Conservation (phyloP, 2,113 vertebrate genomes). For the Amia ocellicauda region DNA sequence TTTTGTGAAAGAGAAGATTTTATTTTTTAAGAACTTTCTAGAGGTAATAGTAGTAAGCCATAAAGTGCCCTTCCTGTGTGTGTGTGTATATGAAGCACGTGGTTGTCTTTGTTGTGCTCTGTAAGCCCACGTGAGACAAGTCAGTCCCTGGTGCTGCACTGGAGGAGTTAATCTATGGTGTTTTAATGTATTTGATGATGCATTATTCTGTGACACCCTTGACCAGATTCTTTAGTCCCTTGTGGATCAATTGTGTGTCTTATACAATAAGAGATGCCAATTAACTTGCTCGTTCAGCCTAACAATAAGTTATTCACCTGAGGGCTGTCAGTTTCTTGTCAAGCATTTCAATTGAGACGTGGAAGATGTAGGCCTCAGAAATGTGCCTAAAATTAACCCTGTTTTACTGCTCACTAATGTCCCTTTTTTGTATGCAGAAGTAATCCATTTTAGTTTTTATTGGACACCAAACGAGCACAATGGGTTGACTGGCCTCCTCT, state of each 20-base stretch:
- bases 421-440: too few relatives aligned
- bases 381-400: background rate
- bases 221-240: background rate
- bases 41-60: too few relatives aligned
- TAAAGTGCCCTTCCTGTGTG: too few relatives aligned
- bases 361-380: background rate
- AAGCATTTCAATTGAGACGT: background rate
- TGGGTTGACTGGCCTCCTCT: too few relatives aligned
- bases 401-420: background rate
- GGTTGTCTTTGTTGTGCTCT: too few relatives aligned
- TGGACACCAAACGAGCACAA: too few relatives aligned
- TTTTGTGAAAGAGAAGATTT: too few relatives aligned
- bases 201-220: background rate
- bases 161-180: background rate
- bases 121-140: too few relatives aligned
- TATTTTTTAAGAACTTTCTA: too few relatives aligned
- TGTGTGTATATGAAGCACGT: too few relatives aligned
- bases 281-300: slow-evolving; percentile 4
- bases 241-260: background rate
- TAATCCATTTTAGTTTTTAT: too few relatives aligned
- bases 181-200: slow-evolving; percentile 8
- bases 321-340: background rate
- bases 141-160: too few relatives aligned
- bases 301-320: background rate
- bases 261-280: slow-evolving; percentile 1